Conservation (phyloP, 2,797 vertebrate genomes). For the Microtus obscurus region DNA sequence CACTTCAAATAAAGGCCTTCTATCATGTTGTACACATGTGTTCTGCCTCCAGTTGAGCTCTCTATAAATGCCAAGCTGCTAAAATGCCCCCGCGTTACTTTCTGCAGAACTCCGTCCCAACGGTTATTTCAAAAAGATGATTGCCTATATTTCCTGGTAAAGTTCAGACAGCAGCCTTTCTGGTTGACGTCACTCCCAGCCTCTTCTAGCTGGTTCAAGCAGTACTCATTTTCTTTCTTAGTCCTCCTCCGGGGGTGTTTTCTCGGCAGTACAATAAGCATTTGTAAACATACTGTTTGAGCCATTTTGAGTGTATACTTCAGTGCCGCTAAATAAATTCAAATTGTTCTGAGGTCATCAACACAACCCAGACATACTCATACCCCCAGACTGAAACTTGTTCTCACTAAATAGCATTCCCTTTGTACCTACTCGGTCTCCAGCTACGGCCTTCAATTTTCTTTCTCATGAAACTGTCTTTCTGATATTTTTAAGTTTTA, state of each 20-base stretch:
- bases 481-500: not conserved
- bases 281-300: not conserved
- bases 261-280: not conserved
- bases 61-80: slow-evolving; percentile 61
- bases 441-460: not conserved
- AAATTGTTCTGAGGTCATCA: too few relatives aligned
- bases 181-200: not conserved
- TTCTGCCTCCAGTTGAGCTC: slow-evolving; percentile 69
- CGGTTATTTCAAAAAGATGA: slow-evolving; percentile 51
- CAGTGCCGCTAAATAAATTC: too few relatives aligned
- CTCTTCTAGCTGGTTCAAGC: not conserved
- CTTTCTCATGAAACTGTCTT: not conserved
- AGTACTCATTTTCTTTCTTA: not conserved
- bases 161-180: not conserved
- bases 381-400: not conserved
- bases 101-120: slow-evolving; percentile 40
- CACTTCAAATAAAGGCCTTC: slow-evolving; percentile 84
- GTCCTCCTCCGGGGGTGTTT: not conserved
- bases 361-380: not conserved
- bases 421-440: rapidly evolving
- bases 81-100: slow-evolving; percentile 56
- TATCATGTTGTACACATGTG: slow-evolving; percentile 80
- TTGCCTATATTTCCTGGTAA: not conserved
- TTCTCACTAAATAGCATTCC: not conserved
- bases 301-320: not conserved